Conservation (phyloP, 2,888 invertebrate species). For the Xanthia icteritia region DNA sequence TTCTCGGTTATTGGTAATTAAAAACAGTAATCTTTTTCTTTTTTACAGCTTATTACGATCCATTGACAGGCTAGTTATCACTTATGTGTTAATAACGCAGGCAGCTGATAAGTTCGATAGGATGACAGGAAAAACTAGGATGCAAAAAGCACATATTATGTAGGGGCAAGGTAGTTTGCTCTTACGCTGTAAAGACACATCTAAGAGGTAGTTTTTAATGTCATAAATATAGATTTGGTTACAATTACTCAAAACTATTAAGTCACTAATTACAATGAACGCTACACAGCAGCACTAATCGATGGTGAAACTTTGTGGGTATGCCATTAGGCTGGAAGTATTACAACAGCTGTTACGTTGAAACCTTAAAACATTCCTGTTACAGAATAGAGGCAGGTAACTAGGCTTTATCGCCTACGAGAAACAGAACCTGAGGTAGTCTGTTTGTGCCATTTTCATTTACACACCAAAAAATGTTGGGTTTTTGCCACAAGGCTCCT, state of each 20-base stretch:
- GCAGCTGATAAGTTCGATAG: background rate
- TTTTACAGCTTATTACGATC: background rate
- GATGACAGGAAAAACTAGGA: background rate
- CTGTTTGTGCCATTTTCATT: background rate
- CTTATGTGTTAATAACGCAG: too few species aligned
- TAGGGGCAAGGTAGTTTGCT: too few species aligned
- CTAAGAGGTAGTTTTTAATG: background rate
- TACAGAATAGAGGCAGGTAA: constrained; percentile 17
- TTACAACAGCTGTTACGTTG: constrained; percentile 25
- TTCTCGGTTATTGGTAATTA: constrained; percentile 11
- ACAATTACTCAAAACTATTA: background rate
- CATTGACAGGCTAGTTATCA: too few species aligned
- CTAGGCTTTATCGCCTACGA: background rate
- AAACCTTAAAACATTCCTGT: constrained; percentile 26
- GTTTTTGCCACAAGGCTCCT: background rate
- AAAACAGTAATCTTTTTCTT: background rate
- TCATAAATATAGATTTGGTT: background rate
- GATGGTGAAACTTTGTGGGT: constrained; percentile 34
- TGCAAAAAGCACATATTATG: too few species aligned
- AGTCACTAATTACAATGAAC: constrained; percentile 24
- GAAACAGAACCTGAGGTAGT: background rate
- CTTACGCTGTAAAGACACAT: background rate
- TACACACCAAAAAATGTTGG: background rate
- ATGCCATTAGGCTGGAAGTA: constrained; percentile 5
- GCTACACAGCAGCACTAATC: constrained; percentile 1